Evolutionary conservation across 2,797 vertebrate genomes (phyloP), one percentile per base, ranked within the genome.

Genomic region (Eleutherodactylus coqui): DNA sequence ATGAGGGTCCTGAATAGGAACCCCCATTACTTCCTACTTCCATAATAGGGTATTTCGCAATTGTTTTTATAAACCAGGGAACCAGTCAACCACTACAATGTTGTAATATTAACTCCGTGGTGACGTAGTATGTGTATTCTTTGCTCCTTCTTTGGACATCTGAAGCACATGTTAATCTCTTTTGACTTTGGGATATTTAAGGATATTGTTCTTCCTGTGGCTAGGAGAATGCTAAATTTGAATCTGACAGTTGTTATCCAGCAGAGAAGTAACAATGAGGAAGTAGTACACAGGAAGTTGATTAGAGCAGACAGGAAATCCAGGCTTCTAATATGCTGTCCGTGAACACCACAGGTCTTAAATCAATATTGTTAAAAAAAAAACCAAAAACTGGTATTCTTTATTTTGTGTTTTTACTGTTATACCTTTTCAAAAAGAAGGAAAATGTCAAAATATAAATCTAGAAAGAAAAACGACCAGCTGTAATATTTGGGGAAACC

Each of bases 251-350:
- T 27, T 29, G 24, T 58, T 55, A 55, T 55, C 49, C 75, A 55
- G 75, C 21, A 27, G 29, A 34, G 32, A 34, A 76, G 10, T 24
- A 55, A 55, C 21, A 19, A 58, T 1, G 4, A 78, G 76, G 76
- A 78, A 41, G 76, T 43, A 78, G 24, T 41, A 17, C 24, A 41
- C 76, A 60, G 76, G 76, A 78, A 78, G 51, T 78, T 11, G 32
- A 38, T 60, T 41, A 78, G 13, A 34, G 49, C 51, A 78, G 51
- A 78, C 32, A 78, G 49, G 75, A 78, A 78, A 58, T 78, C 53
- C 76, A 58, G 34, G n/a, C 34, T 60, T 36, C 34, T n/a, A 58
- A 38, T 78, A 41, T 13, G 41, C 16, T 41, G 49, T 24, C 76
- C 41, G 34, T 41, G 34, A 78, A 58, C 76, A 27, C 38, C 53